Evolutionary conservation across 2,888 invertebrate species (phyloP).

Genomic region (Patella pellucida): DNA sequence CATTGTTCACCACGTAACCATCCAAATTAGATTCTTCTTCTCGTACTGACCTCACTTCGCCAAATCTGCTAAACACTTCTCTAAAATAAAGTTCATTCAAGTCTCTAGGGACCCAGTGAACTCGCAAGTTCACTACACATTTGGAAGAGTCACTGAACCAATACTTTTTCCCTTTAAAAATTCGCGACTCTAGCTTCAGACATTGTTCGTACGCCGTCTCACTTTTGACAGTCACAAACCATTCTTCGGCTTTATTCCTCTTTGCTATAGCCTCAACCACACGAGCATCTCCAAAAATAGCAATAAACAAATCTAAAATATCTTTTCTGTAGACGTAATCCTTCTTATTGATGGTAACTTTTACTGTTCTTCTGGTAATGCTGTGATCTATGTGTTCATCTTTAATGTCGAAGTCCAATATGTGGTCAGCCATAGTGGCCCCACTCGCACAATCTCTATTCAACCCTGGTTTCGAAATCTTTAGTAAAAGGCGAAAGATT

Average conservation of each 20-base stretch:
- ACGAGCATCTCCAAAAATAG: not conserved
- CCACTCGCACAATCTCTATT: no score
- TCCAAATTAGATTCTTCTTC: not conserved
- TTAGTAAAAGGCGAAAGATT: no score
- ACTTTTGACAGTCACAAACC: not conserved
- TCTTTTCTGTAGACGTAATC: not conserved
- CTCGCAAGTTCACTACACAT: not conserved
- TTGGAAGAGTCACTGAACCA: not conserved
- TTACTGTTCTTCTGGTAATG: not conserved
- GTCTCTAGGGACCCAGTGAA: not conserved
- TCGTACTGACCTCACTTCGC: not conserved
- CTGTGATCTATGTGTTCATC: not conserved
- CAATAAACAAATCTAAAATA: not conserved
- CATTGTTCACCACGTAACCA: not conserved
- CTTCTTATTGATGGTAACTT: not conserved
- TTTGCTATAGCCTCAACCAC: not conserved
- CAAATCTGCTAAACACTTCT: not conserved
- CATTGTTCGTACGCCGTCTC: no score
- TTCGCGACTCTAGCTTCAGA: no score
- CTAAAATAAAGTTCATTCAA: no score
- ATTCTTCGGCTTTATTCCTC: not conserved
- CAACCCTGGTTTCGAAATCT: no score
- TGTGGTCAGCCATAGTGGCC: no score
- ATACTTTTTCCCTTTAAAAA: not conserved
- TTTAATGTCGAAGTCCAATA: not conserved